phyloP scores from a whole-genome alignment of 2,888 invertebrate species.

The Mayetiola destructor region DNA sequence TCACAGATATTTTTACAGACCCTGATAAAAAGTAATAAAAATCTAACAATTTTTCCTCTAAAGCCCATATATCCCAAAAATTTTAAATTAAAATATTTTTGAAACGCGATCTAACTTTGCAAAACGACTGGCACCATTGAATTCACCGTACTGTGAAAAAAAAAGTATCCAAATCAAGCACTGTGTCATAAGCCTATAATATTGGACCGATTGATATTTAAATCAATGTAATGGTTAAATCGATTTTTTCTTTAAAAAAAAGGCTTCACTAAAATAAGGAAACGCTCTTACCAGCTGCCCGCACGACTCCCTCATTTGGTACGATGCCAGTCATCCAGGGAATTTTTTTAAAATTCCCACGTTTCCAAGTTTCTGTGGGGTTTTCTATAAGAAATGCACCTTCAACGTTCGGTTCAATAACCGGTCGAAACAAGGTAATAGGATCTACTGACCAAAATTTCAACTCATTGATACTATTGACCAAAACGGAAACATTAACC shows the following conservation, averaged over 20 bases:
- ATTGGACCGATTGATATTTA: no score
- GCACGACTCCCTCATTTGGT: slow-evolving; percentile 27
- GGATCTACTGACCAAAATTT: slow-evolving; percentile 39
- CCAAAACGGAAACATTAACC: slow-evolving; percentile 30
- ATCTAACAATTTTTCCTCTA: no score
- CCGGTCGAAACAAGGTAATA: slow-evolving; percentile 35
- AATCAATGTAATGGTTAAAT: no score
- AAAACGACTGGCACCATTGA: no score
- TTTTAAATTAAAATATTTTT: no score
- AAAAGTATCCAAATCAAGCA: no score
- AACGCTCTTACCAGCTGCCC: slow-evolving; percentile 34
- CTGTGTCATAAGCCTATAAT: no score
- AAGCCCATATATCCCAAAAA: no score
- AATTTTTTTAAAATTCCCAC: slow-evolving; percentile 17
- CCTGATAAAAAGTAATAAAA: no score
- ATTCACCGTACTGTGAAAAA: no score
- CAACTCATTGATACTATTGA: slow-evolving; percentile 34
- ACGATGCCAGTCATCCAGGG: slow-evolving; percentile 19
- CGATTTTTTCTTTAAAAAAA: neutral
- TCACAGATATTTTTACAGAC: no score
- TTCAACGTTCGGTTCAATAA: slow-evolving; percentile 35
- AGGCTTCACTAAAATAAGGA: slow-evolving; percentile 6
- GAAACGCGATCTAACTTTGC: no score
- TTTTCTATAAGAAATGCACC: slow-evolving; percentile 25
- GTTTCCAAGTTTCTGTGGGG: slow-evolving; percentile 16